Conservation (phyloP, 2,888 invertebrate genomes). For the Scaptomyza caliginosa region DNA sequence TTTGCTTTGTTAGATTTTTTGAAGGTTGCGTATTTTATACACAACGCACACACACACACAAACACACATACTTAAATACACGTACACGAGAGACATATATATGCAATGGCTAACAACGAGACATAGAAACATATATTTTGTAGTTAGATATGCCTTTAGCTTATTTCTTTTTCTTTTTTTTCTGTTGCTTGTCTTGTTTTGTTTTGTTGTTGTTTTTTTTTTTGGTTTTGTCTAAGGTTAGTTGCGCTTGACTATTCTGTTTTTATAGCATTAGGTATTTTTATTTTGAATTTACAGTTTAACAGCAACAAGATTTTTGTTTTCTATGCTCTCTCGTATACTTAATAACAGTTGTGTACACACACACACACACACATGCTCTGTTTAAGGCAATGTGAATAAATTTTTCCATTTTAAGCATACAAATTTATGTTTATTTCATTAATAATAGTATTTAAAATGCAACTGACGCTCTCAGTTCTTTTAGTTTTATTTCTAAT, state of each 20-base stretch:
- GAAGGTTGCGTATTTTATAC: slow-evolving; percentile 82
- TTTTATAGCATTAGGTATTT: slow-evolving; percentile 55
- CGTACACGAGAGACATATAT: slow-evolving; percentile 8
- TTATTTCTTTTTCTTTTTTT: slow-evolving; percentile 29
- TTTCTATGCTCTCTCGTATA: slow-evolving; percentile 46
- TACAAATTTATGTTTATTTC: slow-evolving; percentile 56
- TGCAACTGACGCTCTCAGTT: slow-evolving; percentile 53
- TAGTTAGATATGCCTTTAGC: slow-evolving; percentile 60
- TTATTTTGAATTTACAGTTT: slow-evolving; percentile 78
- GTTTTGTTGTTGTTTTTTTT: slow-evolving; percentile 35
- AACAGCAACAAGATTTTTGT: slow-evolving; percentile 9
- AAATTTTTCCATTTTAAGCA: slow-evolving; percentile 66
- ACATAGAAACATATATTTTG: slow-evolving; percentile 43
- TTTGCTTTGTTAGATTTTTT: slow-evolving; percentile 81
- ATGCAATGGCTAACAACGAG: slow-evolving; percentile 42
- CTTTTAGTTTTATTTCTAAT: slow-evolving; percentile 19
- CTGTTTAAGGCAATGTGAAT: slow-evolving; percentile 63
- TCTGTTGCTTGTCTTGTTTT: slow-evolving; percentile 35
- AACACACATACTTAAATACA: slow-evolving; percentile 24
- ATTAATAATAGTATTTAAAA: slow-evolving; percentile 66
- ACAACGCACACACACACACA: slow-evolving; percentile 44
- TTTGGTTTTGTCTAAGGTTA: slow-evolving; percentile 60
- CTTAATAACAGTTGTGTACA: slow-evolving; percentile 11
- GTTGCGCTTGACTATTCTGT: slow-evolving; percentile 65
- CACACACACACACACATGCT: slow-evolving; percentile 19